These are phyloP conservation scores for Dasypolia templi DNA, from an alignment of 2,888 invertebrate species.

Conservation along the genomic window DNA sequence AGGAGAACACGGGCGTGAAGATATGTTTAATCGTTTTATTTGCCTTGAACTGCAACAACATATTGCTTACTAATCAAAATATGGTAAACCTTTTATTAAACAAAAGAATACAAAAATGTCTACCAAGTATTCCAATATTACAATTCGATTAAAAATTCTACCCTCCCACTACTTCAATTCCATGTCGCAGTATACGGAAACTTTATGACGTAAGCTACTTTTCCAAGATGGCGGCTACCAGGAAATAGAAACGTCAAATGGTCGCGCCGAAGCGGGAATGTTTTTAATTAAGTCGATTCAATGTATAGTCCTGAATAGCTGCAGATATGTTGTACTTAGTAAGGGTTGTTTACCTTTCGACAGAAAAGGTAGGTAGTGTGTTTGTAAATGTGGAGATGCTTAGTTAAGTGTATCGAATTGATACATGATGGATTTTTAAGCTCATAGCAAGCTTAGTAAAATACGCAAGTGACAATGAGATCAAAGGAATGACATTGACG, in stretches of 20 bases:
- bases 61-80: too few relatives aligned
- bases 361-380: background rate
- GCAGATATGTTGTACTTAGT: background rate
- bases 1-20: too few relatives aligned
- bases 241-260: slow-evolving; percentile 52
- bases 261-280: background rate
- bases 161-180: background rate
- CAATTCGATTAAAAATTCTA: background rate
- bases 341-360: background rate
- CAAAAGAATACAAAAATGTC: too few relatives aligned
- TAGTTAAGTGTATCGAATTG: background rate
- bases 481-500: background rate
- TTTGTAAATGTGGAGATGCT: background rate
- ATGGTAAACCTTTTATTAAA: background rate
- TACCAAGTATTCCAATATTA: background rate
- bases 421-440: too few relatives aligned
- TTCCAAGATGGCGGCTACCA: slow-evolving; percentile 42
- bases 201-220: slow-evolving; percentile 12
- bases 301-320: background rate
- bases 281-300: slow-evolving; percentile 38
- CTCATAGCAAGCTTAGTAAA: background rate
- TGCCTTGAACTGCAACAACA: too few relatives aligned
- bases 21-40: too few relatives aligned
- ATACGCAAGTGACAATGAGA: background rate
- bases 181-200: background rate